Conservation (phyloP, 2,113 vertebrate genomes). For the Urocolius indicus region DNA sequence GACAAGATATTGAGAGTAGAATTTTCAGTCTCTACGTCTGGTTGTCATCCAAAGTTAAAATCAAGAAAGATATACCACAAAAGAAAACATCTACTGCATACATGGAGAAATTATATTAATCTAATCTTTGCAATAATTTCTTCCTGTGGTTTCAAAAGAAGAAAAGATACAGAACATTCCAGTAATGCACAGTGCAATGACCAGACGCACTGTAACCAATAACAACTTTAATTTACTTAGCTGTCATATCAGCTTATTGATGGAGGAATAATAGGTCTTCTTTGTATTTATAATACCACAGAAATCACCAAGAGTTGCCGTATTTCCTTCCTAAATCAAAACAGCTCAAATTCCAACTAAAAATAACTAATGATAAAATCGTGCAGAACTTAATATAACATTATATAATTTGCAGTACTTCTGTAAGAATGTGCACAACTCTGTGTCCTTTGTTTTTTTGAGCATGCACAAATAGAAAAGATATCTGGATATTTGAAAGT, state of each 20-base stretch:
- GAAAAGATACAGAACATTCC: neutral
- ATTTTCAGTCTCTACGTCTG: neutral
- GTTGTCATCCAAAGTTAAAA: neutral
- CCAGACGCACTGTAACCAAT: neutral
- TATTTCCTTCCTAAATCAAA: constrained; percentile 10
- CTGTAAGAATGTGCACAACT: neutral
- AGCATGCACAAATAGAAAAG: constrained; percentile 36
- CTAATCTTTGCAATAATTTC: neutral
- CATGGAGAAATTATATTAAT: neutral
- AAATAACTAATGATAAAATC: neutral
- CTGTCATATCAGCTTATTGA: neutral
- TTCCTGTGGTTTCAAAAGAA: neutral
- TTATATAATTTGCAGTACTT: neutral
- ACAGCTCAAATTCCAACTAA: neutral
- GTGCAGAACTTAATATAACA: neutral
- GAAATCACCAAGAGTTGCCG: neutral
- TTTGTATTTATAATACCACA: neutral
- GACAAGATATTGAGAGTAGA: neutral
- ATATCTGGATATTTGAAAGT: neutral
- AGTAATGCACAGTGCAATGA: neutral
- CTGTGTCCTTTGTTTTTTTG: neutral
- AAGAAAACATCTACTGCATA: neutral
- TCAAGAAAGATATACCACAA: neutral
- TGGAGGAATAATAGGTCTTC: neutral
- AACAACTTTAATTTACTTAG: neutral